Evolutionary conservation across 2,797 vertebrate species (phyloP).

Genomic region (Tokudaia muenninki): DNA sequence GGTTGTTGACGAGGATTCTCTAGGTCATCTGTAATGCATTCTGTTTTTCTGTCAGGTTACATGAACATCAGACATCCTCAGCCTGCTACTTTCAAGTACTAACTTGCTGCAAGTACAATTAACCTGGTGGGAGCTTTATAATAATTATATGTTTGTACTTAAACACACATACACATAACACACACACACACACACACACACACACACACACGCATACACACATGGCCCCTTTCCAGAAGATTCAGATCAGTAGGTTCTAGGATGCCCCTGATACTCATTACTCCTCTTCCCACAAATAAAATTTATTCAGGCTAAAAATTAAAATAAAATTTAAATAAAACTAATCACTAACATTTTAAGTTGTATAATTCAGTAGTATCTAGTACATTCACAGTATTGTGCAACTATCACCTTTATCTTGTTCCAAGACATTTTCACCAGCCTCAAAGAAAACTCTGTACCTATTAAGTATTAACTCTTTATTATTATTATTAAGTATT

Average conservation of each 20-base stretch:
- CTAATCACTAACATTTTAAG: constrained; percentile 8
- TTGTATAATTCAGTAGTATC: not conserved
- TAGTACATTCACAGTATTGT: not conserved
- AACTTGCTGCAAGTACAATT: not conserved
- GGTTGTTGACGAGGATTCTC: not conserved
- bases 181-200: too few relatives aligned
- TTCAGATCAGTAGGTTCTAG: not conserved
- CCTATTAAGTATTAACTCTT: constrained; percentile 55
- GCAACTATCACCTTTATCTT: constrained; percentile 9
- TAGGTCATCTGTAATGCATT: not conserved
- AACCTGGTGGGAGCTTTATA: not conserved
- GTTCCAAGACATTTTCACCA: constrained; percentile 35
- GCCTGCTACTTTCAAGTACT: not conserved
- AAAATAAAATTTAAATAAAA: not conserved
- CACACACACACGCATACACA: not conserved
- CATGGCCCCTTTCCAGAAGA: not conserved
- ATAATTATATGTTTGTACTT: not conserved
- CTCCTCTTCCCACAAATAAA: not conserved
- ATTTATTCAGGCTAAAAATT: not conserved
- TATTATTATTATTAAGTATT: too few relatives aligned
- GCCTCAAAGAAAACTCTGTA: constrained; percentile 33
- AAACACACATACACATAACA: too few relatives aligned
- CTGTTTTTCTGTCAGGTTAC: not conserved
- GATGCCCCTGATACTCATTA: not conserved
- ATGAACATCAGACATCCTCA: not conserved